Evolutionary conservation across 2,797 vertebrate species (phyloP), one percentile per base, ranked within the genome.

Genomic region (Bovichtus variegatus): DNA sequence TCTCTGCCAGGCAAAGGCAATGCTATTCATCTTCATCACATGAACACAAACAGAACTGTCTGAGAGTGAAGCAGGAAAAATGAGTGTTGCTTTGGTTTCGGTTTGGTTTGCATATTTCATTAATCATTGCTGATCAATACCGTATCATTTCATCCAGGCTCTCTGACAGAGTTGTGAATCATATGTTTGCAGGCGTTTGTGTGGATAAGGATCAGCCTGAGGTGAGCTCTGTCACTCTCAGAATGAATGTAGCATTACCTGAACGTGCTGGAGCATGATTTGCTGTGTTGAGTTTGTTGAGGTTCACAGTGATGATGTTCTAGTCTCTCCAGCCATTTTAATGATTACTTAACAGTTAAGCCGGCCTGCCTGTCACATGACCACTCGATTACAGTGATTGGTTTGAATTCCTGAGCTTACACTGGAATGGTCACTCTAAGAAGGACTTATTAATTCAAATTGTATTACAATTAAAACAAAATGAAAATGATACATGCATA

Each of bases 1-100:
- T 87, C 82, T 73, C 67, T 43, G 46, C 47, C 49, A 9, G 40
- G 89, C 31, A 82, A 86, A 80, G 46, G 49, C 86, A 87, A 9
- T 1, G 38, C 47, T 51, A 80, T 88, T 85, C 36, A 71, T 88
- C 78, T 88, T 82, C 77, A 84, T 87, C 65, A 67, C 61, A 12
- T 9, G 38, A 65, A 21, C 46, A 72, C 71, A 78, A 74, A 73
- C 73, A 60, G 41, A 38, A 36, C 31, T 78, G 77, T 83, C 82
- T 67, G 29, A 2, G 55, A 73, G 25, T 15, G 31, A 54, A 80
- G 49, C 16, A 84, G 75, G 68, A 81, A 72, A 85, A 78, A 83
- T 57, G 18, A 29, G 34, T 10, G 43, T 78, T 76, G 70, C 82
- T 80, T 57, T 16, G 40, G 29, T 80, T 79, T 83, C 80, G 27